Conservation (phyloP, 1,140 invertebrate genomes). For the Thaumetopoea pityocampa region DNA sequence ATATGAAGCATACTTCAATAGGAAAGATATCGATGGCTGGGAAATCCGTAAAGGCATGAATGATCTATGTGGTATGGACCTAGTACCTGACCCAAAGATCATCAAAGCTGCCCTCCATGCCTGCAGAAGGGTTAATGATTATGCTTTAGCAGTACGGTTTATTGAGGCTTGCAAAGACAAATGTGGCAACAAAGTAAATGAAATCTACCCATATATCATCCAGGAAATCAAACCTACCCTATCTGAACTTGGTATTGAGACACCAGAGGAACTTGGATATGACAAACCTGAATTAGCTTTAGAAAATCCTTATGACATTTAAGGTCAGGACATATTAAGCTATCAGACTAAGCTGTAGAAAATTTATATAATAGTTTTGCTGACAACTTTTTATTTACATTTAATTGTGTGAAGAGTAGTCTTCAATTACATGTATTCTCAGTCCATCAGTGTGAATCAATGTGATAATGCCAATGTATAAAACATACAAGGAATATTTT, state of each 20-base stretch:
- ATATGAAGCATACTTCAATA: conserved; percentile 91
- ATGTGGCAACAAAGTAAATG: conserved; percentile 85
- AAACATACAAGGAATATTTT: conserved; percentile 36
- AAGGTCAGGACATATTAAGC: conserved; percentile 33
- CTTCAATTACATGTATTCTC: conserved; percentile 37
- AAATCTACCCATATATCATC: conserved; percentile 94
- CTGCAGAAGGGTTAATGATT: conserved; percentile 95
- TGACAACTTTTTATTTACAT: conserved; percentile 50
- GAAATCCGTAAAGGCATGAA: conserved; percentile 94
- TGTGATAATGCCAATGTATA: conserved; percentile 52
- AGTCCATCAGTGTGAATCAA: conserved; percentile 36
- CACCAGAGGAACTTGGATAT: conserved; percentile 96
- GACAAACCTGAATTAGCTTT: conserved; percentile 97
- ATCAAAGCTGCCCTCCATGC: conserved; percentile 94
- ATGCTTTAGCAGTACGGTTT: conserved; percentile 93
- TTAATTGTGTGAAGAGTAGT: conserved; percentile 41
- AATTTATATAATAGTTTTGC: conserved; percentile 67
- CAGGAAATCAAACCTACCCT: conserved; percentile 96
- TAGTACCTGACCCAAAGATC: conserved; percentile 96
- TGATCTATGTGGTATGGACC: conserved; percentile 90
- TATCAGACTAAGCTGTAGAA: conserved; percentile 54
- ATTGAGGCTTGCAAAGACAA: conserved; percentile 95
- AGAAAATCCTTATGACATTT: conserved; percentile 82
- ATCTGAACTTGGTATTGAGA: conserved; percentile 94
- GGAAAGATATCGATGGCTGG: conserved; percentile 96